Evolutionary conservation across 1,140 invertebrate genomes (phyloP), one percentile per base, ranked within the genome.

Genomic region (Pseudomyrmex pallidus): DNA sequence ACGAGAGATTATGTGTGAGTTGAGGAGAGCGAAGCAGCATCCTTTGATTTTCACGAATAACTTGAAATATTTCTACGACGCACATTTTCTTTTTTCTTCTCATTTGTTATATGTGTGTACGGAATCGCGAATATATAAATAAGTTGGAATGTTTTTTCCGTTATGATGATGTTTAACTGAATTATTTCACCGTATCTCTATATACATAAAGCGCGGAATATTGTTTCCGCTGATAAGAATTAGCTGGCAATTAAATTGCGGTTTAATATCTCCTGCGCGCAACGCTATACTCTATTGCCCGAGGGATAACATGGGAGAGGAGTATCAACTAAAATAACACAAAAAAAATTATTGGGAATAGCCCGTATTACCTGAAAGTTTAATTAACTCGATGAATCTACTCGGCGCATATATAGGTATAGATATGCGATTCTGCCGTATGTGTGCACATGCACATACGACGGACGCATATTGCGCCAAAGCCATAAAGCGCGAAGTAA

Each of bases 331-430:
- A 56, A 70, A 80, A 70, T 46, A 70, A 59, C 44, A 63, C 44
- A 63, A 44, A 59, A 22, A 82, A 73, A 25, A 59, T 80, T 52
- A 64, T 54, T 66, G 44, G 76, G 54, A 72, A 86, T 87, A 48
- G 85, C 48, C 54, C 62, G 80, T 70, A 87, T 87, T 87, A 87
- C 72, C 80, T 84, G 64, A 86, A 83, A 88, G 86, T 89, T 90
- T 90, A 88, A 90, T 90, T 90, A 90, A 90, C 89, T 80, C 68
- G 25, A 83, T 82, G 74, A 89, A 89, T 90, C 87, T 78, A 57
- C 57, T 57, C 76, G 54, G 54, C 13, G 62, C 50, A 56, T 59
- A 25, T 20, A 25, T 3, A 25, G 25, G 66, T 22, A 7, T 35
- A 56, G 35, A 15, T 48, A 61, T 20, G 68, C 63, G 83, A 84